These are phyloP conservation scores for Agrochola macilenta DNA, from an alignment of 2,888 invertebrate genomes.

Conservation along the genomic window DNA sequence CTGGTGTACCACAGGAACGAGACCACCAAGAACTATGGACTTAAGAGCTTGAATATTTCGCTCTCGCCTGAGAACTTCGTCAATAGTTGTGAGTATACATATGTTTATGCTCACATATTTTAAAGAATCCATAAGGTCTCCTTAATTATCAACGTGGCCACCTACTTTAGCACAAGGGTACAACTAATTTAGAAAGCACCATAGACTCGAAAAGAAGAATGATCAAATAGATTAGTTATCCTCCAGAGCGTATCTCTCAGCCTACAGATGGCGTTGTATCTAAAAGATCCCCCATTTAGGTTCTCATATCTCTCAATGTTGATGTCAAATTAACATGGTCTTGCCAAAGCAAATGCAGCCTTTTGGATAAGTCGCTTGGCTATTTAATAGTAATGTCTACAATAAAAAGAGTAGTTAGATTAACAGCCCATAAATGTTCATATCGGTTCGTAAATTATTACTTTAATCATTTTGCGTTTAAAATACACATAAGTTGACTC, in stretches of 20 bases:
- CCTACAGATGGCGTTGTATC: background rate
- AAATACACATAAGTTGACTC: slow-evolving; percentile 28
- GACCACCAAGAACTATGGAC: slow-evolving; percentile 78
- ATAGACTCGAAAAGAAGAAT: too few species aligned
- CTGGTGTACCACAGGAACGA: slow-evolving; percentile 78
- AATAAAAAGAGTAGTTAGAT: background rate
- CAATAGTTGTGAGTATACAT: slow-evolving; percentile 81
- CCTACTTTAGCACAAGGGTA: too few species aligned
- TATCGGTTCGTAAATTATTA: slow-evolving; percentile 2
- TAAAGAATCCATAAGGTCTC: too few species aligned
- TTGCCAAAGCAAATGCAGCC: too few species aligned
- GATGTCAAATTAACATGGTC: background rate
- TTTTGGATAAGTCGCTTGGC: too few species aligned
- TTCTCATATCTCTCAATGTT: background rate
- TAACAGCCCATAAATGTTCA: background rate
- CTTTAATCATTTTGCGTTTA: slow-evolving; percentile 16
- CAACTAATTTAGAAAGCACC: too few species aligned
- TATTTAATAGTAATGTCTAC: background rate
- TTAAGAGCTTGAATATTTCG: slow-evolving; percentile 78
- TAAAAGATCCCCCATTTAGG: background rate
- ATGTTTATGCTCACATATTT: too few species aligned
- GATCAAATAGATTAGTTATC: background rate
- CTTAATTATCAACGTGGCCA: background rate
- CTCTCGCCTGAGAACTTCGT: slow-evolving; percentile 84
- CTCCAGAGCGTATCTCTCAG: background rate